Evolutionary conservation across 37 sponge, comb jelly and placozoan genomes (phyloP), one percentile per base, ranked within the genome.

Genomic region (Chondrilla cf. caribensis): DNA sequence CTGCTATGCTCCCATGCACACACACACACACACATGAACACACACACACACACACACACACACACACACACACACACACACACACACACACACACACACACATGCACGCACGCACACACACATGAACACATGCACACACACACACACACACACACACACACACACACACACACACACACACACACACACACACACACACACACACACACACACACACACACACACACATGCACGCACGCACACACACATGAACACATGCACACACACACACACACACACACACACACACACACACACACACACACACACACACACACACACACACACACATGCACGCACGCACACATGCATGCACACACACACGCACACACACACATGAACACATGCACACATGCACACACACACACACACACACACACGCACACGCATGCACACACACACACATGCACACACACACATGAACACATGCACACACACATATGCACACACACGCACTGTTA

Each of bases 51-150:
- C 64, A 62, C 64, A 62, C 29, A 26, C 64, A 62, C 64, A 62
- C 64, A 62, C 64, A 62, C 64, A 62, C 64, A 62, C 64, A 62
- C 64, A 62, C 64, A 62, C 64, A 62, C 64, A 62, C 64, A 62
- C 64, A 62, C 64, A 62, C 64, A 62, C 64, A 62, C 64, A 26
- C 29, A 62, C 64, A 62, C 64, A 62, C 64, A 62, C 64, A 62
- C 64, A 62, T 22, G 22, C 29, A 62, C 64, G 15, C 64, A 62
- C 64, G 15, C 22, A 15, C 64, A 62, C 64, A 62, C 64, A 62
- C 64, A 62, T 22, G 15, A 8, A 62, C 29, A 62, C 64, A 62
- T 22, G 15, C 64, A 62, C 64, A 62, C 64, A 26, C 29, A 62
- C 64, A 62, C 64, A 62, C 64, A 62, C 64, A 62, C 64, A 62